Evolutionary conservation across 1,140 invertebrate species (phyloP), one percentile per base, ranked within the genome.

Genomic region (Lasaia peninsularis): DNA sequence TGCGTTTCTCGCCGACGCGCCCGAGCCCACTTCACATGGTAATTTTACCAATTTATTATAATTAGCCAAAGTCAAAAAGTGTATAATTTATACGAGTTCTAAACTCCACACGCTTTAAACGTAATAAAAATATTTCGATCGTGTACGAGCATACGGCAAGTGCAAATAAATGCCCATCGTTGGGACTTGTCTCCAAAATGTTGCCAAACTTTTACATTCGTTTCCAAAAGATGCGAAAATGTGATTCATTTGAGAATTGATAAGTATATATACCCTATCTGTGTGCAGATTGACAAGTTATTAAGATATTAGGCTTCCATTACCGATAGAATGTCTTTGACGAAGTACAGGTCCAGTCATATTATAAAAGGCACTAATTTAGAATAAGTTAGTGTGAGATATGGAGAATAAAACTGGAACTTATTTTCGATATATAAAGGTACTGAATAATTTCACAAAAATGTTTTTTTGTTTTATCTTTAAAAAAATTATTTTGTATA

Each of bases 81-180:
- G 37, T 40, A 40, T 40, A 14, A 40, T 18, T 40, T 18, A 40
- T 20, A 20, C 40, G 24, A 44, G 40, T 44, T 44, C 40, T 20
- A 44, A 44, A 44, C 40, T 44, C 40, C 18, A 44, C 40, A 44
- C 40, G 40, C 40, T 44, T 44, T 44, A 44, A 44, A 28, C 24
- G 24, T 18, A 7, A 8, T 37, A 14, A n/a, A 37, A 37, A 37
- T 37, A 16, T 14, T 37, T 44, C 40, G 18, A 20, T 18, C 18
- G 18, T 3, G 40, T 44, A 44, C 40, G 16, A 20, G 18, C 40
- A 3, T 44, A 18, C 1, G 16, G 14, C 14, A 16, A 40, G 14
- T 16, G 35, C 14, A 40, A 12, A 10, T 34, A 11, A 34, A 40
- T 16, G 6, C 14, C 35, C 35, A 40, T 1, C 8, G 6, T 40